Evolutionary conservation across 2,888 invertebrate species (phyloP).

Genomic region (Gnatocerus cornutus): DNA sequence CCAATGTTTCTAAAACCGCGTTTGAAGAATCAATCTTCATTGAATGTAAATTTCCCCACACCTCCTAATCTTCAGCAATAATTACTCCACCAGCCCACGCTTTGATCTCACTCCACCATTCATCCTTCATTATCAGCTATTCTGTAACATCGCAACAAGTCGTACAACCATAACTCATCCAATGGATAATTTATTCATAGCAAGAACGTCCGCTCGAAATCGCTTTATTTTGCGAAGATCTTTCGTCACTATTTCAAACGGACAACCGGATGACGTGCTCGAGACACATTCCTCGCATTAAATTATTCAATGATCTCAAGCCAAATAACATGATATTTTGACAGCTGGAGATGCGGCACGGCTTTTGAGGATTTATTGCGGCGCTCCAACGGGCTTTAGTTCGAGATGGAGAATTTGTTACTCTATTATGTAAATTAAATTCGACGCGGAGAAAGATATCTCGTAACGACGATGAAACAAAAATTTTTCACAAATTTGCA

Average conservation of each 20-base stretch:
- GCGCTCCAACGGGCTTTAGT: conserved; percentile 21
- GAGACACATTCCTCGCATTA: conserved; percentile 14
- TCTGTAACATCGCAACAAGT: conserved; percentile 7
- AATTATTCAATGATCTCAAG: conserved; percentile 37
- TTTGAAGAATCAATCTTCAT: no score
- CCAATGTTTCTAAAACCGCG: no score
- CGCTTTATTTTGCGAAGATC: conserved; percentile 3
- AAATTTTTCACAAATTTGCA: conserved; percentile 19
- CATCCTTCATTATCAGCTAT: conserved; percentile 17
- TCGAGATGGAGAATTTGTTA: conserved; percentile 32
- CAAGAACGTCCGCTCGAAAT: neutral
- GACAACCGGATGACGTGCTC: conserved; percentile 6
- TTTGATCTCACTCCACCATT: neutral
- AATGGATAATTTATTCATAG: conserved; percentile 7
- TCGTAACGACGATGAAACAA: conserved; percentile 10
- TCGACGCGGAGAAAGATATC: conserved; percentile 2
- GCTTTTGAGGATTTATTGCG: conserved; percentile 38
- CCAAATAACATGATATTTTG: conserved; percentile 31
- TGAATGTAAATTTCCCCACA: no score
- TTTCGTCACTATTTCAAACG: conserved; percentile 6
- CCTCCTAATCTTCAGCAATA: no score
- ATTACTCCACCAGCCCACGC: neutral
- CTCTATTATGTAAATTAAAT: conserved; percentile 43
- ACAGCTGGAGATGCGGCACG: conserved; percentile 34
- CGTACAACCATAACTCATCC: conserved; percentile 9